Base-by-base conservation (phyloP, 2,797 vertebrate genomes). In the Megaceryle alcyon region DNA sequence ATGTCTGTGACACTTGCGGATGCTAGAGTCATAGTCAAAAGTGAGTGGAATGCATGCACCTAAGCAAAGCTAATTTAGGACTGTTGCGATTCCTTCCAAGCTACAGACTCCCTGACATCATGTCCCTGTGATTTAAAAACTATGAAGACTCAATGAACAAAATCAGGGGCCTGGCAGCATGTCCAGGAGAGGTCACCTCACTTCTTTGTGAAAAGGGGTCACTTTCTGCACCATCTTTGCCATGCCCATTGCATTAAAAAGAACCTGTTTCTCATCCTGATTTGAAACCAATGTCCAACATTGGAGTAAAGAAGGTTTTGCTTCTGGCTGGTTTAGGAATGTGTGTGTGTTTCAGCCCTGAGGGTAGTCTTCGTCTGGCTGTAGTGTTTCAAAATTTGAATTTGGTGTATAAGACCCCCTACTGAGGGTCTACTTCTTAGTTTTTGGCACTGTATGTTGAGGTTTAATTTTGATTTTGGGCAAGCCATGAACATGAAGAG, bases 401-500 rank as follows among this genome's bases (percentile, higher is more conserved):
- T 71, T 88, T 43, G 25, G 2, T 28, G 3, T n/a, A 2, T n/a
- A 65, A 64, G 29, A 56, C 18, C 13, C 12, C 76, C 54, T 68
- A 1, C 6, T 14, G 29, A 79, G 33, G 33, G 33, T 33, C 33
- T 33, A 33, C 33, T 33, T 26, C 9, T 29, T 25, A 7, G 14
- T 21, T 82, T 80, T 65, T n/a, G 21, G 9, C 79, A 19, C 35
- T 79, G 20, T 0, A 0, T 7, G 4, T 57, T 69, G 0, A 4
- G 18, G 31, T 39, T 16, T 0, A 66, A 60, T 76, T 82, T 33
- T 49, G 39, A 53, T 73, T 77, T 92, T 1, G 2, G 48, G 22
- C 10, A 73, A 82, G 19, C 1, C 1, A 1, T 51, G n/a, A 71
- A 39, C 5, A 8, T 31, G 26, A 35, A 91, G n/a, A 92, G 18